Evolutionary conservation across 2,888 invertebrate genomes (phyloP), one percentile per base, ranked within the genome.

Genomic region (Deilephila porcellus): DNA sequence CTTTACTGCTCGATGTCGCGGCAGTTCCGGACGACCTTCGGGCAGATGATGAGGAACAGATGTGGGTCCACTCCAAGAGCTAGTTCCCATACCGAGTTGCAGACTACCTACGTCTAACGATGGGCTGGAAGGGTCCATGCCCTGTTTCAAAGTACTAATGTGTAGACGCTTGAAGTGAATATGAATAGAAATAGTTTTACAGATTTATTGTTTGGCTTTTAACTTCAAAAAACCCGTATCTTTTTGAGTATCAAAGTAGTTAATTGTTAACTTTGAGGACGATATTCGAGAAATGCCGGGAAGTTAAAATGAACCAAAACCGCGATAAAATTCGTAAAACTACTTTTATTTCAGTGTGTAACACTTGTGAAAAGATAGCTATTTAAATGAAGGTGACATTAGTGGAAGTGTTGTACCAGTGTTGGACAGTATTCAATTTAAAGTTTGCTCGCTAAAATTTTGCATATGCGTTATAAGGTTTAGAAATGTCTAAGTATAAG

Each of bases 1-100:
- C 96, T 99, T 3, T 99, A 99, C 90, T 99, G 98, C 86, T 96
- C 97, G 73, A 99, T 99, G 99, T 98, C 98, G 74, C 96, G 97
- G 75, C 98, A 98, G 95, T 99, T 99, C 91, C 95, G 99, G 29
- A 96, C 96, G 32, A 97, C 97, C 3, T 98, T 97, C 86, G 96
- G 96, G 0, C 96, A 96, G 81, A 93, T 98, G 79, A 97, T 98
- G 86, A 94, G 96, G 80, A 96, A 96, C 19, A 95, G 94, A 74
- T 96, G 96, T 80, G 93, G 96, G 70, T 80, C 87, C 0, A 81
- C 90, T 0, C 94, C 95, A 0, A 87, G 96, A 1, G 95, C 95
- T 0, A 86, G 79, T 59, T 95, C 96, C 0, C 95, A 95, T 29
- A 96, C 96, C 0, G 96, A 96, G 77, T 88, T 96, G 29, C 96